Evolutionary conservation across 2,797 vertebrate genomes (phyloP).

Genomic region (Sebastes reedi): DNA sequence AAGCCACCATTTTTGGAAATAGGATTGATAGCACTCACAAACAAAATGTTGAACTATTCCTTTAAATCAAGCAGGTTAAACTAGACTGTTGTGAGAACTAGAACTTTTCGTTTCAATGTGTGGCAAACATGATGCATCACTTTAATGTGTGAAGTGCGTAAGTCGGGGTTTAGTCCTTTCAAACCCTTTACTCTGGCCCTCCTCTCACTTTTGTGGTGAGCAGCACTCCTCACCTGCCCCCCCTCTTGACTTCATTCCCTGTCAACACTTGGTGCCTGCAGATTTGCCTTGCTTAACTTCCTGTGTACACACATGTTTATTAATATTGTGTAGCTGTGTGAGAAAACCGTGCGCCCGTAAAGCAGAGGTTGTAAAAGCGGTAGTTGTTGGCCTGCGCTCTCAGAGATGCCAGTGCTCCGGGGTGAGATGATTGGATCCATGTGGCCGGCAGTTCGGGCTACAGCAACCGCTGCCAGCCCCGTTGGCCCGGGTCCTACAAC

Average conservation of each 20-base stretch:
- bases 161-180: slow-evolving; percentile 11
- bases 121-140: slow-evolving; percentile 23
- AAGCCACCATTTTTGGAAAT: too few relatives aligned
- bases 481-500: slow-evolving; percentile 72
- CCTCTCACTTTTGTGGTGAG: slow-evolving; percentile 28
- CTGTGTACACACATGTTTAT: slow-evolving; percentile 72
- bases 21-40: too few relatives aligned
- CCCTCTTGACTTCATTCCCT: slow-evolving; percentile 38
- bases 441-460: slow-evolving; percentile 62
- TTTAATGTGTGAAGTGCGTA: slow-evolving; percentile 22
- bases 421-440: slow-evolving; percentile 80
- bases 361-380: slow-evolving; percentile 67
- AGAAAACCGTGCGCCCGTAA: slow-evolving; percentile 55
- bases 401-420: slow-evolving; percentile 75
- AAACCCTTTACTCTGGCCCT: slow-evolving; percentile 30
- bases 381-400: slow-evolving; percentile 71
- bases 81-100: neutral
- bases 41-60: too few relatives aligned
- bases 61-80: too few relatives aligned
- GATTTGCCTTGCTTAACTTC: slow-evolving; percentile 51
- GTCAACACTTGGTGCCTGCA: slow-evolving; percentile 57
- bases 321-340: slow-evolving; percentile 66
- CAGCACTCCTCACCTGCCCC: slow-evolving; percentile 62
- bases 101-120: neutral
- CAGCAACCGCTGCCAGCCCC: slow-evolving; percentile 74